Evolutionary conservation across 2,113 vertebrate species (phyloP).

Genomic region (Xiphophorus hellerii): DNA sequence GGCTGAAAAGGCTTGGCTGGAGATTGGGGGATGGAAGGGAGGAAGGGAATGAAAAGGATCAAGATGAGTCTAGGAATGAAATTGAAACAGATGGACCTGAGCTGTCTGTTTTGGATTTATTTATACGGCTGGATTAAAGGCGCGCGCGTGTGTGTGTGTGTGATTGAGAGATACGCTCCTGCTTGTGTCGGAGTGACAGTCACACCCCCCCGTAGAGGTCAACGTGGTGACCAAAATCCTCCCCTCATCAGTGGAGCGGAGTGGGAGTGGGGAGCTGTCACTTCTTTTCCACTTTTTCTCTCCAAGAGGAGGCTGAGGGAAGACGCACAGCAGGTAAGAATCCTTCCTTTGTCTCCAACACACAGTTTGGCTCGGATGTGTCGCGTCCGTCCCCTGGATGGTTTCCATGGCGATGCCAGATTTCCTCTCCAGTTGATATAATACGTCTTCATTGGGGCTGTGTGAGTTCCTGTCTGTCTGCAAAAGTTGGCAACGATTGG

Average conservation of each 20-base stretch:
- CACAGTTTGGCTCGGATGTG: conserved; percentile 20
- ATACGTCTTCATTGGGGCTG: conserved; percentile 10
- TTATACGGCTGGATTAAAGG: conserved; percentile 75
- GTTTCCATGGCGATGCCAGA: conserved; percentile 25
- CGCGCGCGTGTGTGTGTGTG: conserved; percentile 23
- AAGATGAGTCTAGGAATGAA: conserved; percentile 56
- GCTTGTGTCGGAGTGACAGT: conserved; percentile 29
- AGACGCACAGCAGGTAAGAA: conserved; percentile 57
- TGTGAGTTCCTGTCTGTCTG: conserved; percentile 29
- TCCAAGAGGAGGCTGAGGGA: conserved; percentile 5
- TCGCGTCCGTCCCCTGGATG: conserved; percentile 26
- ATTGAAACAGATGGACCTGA: conserved; percentile 76
- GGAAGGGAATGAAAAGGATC: conserved; percentile 29
- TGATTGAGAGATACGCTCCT: conserved; percentile 22
- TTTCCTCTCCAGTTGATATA: conserved; percentile 41
- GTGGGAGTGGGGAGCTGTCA: neutral
- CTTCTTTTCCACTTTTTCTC: conserved; percentile 14
- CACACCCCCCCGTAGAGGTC: conserved; percentile 37
- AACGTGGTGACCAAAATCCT: conserved; percentile 38
- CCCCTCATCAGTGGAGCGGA: conserved; percentile 26
- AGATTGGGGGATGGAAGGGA: too few relatives aligned
- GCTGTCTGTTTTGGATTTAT: conserved; percentile 72
- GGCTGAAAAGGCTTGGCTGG: conserved; percentile 2
- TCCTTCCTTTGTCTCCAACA: conserved; percentile 6
- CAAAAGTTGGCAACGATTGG: conserved; percentile 42